Evolutionary conservation across 2,797 vertebrate genomes (phyloP).

Genomic region (Cichlasoma orientale): DNA sequence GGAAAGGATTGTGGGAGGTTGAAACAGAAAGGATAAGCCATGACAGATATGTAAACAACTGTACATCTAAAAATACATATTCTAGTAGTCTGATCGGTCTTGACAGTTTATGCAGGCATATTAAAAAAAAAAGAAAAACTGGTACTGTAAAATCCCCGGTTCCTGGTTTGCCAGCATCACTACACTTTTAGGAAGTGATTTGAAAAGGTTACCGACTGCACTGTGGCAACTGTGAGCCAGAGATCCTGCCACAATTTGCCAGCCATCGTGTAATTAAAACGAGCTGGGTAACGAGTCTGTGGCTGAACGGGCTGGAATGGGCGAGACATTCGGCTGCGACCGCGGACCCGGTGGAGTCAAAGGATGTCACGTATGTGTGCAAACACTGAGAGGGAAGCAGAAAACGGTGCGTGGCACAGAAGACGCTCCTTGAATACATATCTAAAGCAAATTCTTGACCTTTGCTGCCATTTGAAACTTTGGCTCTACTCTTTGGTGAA

Average conservation of each 20-base stretch:
- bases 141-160: background rate
- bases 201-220: conserved; percentile 24
- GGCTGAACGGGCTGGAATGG: background rate
- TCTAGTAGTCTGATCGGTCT: background rate
- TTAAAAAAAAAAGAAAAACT: conserved; percentile 6
- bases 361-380: background rate
- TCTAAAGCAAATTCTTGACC: background rate
- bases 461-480: background rate
- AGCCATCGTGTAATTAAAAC: conserved; percentile 23
- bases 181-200: conserved; percentile 17
- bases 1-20: conserved; percentile 26
- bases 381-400: background rate
- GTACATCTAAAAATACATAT: background rate
- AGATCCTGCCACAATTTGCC: background rate
- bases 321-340: background rate
- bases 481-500: background rate
- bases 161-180: conserved; percentile 11
- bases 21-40: conserved; percentile 18
- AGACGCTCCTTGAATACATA: background rate
- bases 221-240: conserved; percentile 10
- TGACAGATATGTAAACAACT: conserved; percentile 27
- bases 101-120: background rate
- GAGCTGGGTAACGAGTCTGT: background rate
- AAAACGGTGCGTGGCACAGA: background rate
- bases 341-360: background rate